These are phyloP conservation scores for Dissostichus mawsoni DNA, from an alignment of 2,113 vertebrate genomes.

Conservation along the genomic window DNA sequence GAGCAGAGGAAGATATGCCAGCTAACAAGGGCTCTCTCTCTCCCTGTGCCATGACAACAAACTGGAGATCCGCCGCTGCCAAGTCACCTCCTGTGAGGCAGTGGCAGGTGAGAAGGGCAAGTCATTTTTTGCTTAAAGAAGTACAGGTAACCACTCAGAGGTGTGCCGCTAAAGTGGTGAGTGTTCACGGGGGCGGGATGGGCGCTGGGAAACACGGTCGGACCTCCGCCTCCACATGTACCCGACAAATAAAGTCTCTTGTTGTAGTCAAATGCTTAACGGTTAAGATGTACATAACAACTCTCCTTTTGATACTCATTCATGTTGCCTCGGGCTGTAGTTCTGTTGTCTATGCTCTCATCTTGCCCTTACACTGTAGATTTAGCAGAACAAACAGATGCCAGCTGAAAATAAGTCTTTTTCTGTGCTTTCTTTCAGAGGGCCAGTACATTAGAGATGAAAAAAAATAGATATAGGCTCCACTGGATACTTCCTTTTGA, in stretches of 20 bases:
- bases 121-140: slow-evolving; percentile 46
- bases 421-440: slow-evolving; percentile 3
- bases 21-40: slow-evolving; percentile 3
- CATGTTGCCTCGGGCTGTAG: slow-evolving; percentile 2
- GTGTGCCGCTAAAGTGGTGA: slow-evolving; percentile 1
- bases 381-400: slow-evolving; percentile 27
- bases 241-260: slow-evolving; percentile 28
- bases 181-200: not conserved
- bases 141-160: slow-evolving; percentile 29
- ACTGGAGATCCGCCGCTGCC: slow-evolving; percentile 27
- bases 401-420: slow-evolving; percentile 1
- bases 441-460: not conserved
- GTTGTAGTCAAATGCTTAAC: slow-evolving; percentile 24
- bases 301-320: slow-evolving; percentile 13
- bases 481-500: not conserved
- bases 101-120: slow-evolving; percentile 46
- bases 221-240: slow-evolving; percentile 11
- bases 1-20: slow-evolving; percentile 11
- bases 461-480: not conserved
- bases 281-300: slow-evolving; percentile 2
- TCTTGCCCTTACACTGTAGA: slow-evolving; percentile 17
- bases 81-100: slow-evolving; percentile 48
- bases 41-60: slow-evolving; percentile 18
- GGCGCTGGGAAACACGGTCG: slow-evolving; percentile 7
- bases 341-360: not conserved